phyloP scores from a whole-genome alignment of 2,113 vertebrate species.

The Narcine bancroftii region DNA sequence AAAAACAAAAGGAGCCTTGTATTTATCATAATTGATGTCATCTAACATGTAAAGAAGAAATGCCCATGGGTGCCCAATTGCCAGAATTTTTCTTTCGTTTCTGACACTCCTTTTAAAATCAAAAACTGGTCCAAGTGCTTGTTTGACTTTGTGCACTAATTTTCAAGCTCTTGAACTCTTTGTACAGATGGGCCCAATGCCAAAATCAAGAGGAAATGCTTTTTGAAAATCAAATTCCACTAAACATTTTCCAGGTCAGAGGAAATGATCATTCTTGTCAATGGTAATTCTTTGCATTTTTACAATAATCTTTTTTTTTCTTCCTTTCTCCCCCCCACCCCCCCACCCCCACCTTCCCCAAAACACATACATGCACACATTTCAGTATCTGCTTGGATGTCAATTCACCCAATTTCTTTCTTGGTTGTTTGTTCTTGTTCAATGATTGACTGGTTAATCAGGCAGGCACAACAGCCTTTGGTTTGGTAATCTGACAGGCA shows the following conservation, averaged over 20 bases:
- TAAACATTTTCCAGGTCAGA: background rate
- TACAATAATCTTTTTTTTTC: background rate
- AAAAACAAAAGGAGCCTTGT: background rate
- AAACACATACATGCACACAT: too few species aligned
- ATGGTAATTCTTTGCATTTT: background rate
- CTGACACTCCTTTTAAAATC: background rate
- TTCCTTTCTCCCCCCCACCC: background rate
- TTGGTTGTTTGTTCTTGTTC: background rate
- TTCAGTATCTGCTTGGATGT: background rate
- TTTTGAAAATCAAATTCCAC: background rate
- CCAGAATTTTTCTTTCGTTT: background rate
- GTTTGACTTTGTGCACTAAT: background rate
- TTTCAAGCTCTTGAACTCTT: background rate
- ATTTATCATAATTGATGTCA: background rate
- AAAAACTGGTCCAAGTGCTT: background rate
- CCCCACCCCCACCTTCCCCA: too few species aligned
- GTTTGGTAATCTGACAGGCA: too few species aligned
- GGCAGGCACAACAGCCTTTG: too few species aligned
- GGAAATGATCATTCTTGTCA: background rate
- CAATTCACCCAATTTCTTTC: background rate
- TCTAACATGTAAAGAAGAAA: background rate
- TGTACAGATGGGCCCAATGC: background rate
- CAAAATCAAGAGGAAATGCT: background rate
- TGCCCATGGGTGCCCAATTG: background rate
- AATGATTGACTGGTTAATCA: background rate